Percentiles rank a stretch among this genome's conserved stretches.
These are phyloP conservation scores for Alethe castanea DNA, from an alignment of 2,113 vertebrate genomes.

Conservation along the genomic window DNA sequence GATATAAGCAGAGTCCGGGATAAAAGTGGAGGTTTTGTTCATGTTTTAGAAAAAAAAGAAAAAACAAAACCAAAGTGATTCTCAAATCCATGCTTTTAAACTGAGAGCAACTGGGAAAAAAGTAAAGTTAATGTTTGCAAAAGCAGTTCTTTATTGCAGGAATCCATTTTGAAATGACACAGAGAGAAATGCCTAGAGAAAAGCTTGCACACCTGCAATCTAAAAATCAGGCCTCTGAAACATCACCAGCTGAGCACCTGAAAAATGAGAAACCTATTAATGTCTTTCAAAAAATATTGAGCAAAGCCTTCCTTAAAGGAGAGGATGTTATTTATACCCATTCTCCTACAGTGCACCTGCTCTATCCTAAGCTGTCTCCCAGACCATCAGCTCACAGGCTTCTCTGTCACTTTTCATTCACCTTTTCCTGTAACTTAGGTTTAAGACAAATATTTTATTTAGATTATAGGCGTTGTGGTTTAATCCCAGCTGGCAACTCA, in stretches of 20 bases:
- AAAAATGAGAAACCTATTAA: conserved; percentile 23
- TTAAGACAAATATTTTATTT: not conserved
- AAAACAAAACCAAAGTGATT: not conserved
- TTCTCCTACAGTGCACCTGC: not conserved
- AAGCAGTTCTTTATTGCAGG: not conserved
- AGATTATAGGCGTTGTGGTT: not conserved
- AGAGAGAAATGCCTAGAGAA: conserved; percentile 14
- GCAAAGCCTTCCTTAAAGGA: not conserved
- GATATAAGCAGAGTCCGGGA: not conserved
- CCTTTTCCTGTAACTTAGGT: not conserved
- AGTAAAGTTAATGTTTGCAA: not conserved
- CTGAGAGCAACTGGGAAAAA: not conserved
- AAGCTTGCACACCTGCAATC: not conserved
- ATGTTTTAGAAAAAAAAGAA: not conserved
- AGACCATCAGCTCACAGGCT: not conserved
- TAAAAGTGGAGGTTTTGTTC: not conserved
- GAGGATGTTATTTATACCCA: not conserved
- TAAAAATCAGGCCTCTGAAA: conserved; percentile 18
- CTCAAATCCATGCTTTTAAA: not conserved
- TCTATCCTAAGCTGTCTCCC: not conserved
- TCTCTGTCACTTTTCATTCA: not conserved
- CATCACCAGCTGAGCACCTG: conserved; percentile 14
- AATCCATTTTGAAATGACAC: not conserved
- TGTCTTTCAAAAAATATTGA: not conserved
- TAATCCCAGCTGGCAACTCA: not conserved